Conservation (phyloP, 2,888 invertebrate genomes). For the Amphipyra berbera region DNA sequence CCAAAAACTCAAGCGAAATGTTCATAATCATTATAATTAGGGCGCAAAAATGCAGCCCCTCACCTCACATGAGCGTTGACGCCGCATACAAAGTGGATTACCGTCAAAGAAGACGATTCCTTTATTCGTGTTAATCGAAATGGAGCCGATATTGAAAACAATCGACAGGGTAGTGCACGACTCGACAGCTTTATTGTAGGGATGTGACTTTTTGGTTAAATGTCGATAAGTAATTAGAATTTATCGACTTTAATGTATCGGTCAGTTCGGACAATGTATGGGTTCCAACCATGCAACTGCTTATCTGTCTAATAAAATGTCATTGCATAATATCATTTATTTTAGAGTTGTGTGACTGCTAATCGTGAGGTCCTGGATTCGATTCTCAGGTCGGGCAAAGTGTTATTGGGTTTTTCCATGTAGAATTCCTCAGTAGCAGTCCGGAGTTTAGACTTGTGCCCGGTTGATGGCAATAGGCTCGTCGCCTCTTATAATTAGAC, state of each 20-base stretch:
- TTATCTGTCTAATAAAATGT: neutral
- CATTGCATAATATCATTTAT: no score
- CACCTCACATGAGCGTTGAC: conserved; percentile 60
- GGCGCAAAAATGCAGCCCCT: conserved; percentile 77
- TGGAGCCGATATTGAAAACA: conserved; percentile 88
- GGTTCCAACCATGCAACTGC: neutral
- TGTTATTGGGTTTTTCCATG: no score
- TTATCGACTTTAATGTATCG: conserved; percentile 40
- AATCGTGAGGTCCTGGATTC: no score
- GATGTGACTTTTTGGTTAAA: conserved; percentile 48
- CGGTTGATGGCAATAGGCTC: no score
- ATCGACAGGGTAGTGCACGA: conserved; percentile 88
- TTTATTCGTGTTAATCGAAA: conserved; percentile 88
- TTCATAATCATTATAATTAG: conserved; percentile 80
- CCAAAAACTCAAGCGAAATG: conserved; percentile 65
- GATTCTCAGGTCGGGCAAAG: no score
- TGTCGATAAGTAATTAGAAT: conserved; percentile 59
- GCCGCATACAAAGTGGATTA: conserved; percentile 79
- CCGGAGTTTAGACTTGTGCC: no score
- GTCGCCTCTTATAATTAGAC: no score
- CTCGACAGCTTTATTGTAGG: conserved; percentile 67
- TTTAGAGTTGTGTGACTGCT: no score
- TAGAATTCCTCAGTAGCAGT: no score
- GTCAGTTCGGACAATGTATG: neutral
- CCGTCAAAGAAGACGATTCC: conserved; percentile 83